Percentiles rank a stretch among this genome's conserved stretches.
Evolutionary conservation across 2,113 vertebrate species (phyloP).

Genomic region (Melanotaenia duboulayi): DNA sequence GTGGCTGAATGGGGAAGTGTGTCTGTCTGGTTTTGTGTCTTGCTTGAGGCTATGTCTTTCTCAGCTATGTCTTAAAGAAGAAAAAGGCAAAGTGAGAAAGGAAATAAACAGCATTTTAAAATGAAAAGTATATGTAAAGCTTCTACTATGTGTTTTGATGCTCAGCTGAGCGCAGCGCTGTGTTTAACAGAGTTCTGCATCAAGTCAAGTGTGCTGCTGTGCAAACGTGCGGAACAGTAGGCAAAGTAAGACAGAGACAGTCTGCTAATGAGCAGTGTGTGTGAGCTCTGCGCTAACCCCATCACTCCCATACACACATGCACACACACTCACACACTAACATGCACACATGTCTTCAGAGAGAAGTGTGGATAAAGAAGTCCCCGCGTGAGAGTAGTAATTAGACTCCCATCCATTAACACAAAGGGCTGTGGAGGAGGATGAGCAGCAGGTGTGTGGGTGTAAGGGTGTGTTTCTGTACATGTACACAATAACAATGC

Average conservation of each 20-base stretch:
- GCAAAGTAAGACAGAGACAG: constrained; percentile 60
- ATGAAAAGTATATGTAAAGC: constrained; percentile 24
- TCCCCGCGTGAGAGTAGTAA: constrained; percentile 80
- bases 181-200: constrained; percentile 57
- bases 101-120: constrained; percentile 44
- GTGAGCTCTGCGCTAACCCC: constrained; percentile 58
- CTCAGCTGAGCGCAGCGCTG: constrained; percentile 14
- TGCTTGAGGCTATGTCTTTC: constrained; percentile 46
- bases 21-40: constrained; percentile 60
- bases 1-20: constrained; percentile 68
- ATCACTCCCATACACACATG: constrained; percentile 46
- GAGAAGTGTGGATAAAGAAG: constrained; percentile 69
- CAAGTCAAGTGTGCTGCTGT: constrained; percentile 37
- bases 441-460: constrained; percentile 77
- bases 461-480: constrained; percentile 58
- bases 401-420: constrained; percentile 89
- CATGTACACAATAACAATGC: constrained; percentile 58
- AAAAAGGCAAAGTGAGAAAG: constrained; percentile 9
- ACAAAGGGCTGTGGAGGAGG: constrained; percentile 80
- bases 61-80: constrained; percentile 9
- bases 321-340: constrained; percentile 22
- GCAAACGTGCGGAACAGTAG: constrained; percentile 22
- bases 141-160: constrained; percentile 45
- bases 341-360: constrained; percentile 61
- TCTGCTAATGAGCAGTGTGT: constrained; percentile 78